Evolutionary conservation across 92 coral and sea anemone genomes (phyloP).

Genomic region (Paragorgia papillata): DNA sequence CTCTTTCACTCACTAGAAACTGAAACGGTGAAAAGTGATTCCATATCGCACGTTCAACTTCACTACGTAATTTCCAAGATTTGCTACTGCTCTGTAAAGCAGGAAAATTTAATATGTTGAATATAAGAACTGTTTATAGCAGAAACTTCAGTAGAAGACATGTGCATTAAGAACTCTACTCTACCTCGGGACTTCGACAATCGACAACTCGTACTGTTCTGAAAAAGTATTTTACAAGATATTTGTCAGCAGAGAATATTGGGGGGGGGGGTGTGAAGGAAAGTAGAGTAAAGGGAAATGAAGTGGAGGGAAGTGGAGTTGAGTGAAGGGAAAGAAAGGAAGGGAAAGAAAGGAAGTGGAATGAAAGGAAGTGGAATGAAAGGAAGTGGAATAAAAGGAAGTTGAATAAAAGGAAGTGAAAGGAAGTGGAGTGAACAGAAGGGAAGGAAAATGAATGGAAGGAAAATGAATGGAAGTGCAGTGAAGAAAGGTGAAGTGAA

Average conservation of each 20-base stretch:
- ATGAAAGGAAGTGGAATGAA: too few relatives aligned
- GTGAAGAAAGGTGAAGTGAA: too few relatives aligned
- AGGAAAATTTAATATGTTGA: neutral
- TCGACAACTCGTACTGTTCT: slow-evolving; percentile 93
- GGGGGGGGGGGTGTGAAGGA: too few relatives aligned
- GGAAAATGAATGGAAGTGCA: too few relatives aligned
- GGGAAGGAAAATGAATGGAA: too few relatives aligned
- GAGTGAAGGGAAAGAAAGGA: too few relatives aligned
- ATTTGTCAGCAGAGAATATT: neutral
- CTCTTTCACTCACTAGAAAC: slow-evolving; percentile 65
- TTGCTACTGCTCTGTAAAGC: slow-evolving; percentile 71
- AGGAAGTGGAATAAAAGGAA: too few relatives aligned
- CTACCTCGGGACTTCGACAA: slow-evolving; percentile 97
- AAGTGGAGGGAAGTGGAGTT: too few relatives aligned
- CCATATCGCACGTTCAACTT: slow-evolving; percentile 89
- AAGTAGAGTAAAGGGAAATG: too few relatives aligned
- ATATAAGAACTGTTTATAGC: neutral
- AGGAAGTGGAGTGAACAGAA: too few relatives aligned
- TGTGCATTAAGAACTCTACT: neutral
- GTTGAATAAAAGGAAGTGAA: too few relatives aligned
- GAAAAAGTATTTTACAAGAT: neutral
- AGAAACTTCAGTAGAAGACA: neutral
- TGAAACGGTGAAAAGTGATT: slow-evolving; percentile 94
- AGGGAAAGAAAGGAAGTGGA: too few relatives aligned
- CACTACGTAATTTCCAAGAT: slow-evolving; percentile 90